Base-by-base conservation (phyloP, 2,888 invertebrate genomes). In the Hydrotaea diabolus region DNA sequence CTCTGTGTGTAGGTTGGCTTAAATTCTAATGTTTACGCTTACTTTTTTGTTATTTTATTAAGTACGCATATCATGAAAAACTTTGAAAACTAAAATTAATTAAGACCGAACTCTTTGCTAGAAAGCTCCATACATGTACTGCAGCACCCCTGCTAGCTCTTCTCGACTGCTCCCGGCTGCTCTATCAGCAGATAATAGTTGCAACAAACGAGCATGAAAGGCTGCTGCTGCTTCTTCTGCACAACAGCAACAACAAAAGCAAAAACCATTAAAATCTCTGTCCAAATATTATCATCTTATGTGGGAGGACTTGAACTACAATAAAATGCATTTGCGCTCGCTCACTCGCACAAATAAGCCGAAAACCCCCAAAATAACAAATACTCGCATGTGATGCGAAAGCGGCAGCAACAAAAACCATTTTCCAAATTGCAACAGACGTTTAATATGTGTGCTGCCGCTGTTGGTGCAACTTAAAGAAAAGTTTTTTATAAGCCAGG, bases 41-140 rank as follows among this genome's bases (percentile, higher is more conserved):
- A 39, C 39, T 8, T 39, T 39, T 39, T 3, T 39, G 1, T 39
- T 39, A 21, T 46, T 21, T 46, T 23, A 66, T 21, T 43, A 43
- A 19, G 43, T 11, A 36, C 53, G 19, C 21, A 9, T 23, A 11
- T 59, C 15, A 26, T 5, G 23, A 15, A 69, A 21, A 69, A 69
- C 69, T 69, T 69, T 43, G 23, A 46, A 69, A 69, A 69, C 69
- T 69, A 69, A 69, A 69, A 69, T 69, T 69, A 69, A 69, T 69
- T 69, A 69, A 69, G 69, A 69, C 69, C 69, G 39, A 69, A 69
- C 9, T 8, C 15, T 1, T 69, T 66, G n/a, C 17, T 46, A 21
- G 69, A 69, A 11, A 69, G 11, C 69, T n/a, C n/a, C n/a, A n/a
- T n/a, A n/a, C n/a, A n/a, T n/a, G n/a, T n/a, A n/a, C n/a, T n/a